These are phyloP conservation scores for Theretra japonica DNA, from an alignment of 2,888 invertebrate species.

Conservation along the genomic window DNA sequence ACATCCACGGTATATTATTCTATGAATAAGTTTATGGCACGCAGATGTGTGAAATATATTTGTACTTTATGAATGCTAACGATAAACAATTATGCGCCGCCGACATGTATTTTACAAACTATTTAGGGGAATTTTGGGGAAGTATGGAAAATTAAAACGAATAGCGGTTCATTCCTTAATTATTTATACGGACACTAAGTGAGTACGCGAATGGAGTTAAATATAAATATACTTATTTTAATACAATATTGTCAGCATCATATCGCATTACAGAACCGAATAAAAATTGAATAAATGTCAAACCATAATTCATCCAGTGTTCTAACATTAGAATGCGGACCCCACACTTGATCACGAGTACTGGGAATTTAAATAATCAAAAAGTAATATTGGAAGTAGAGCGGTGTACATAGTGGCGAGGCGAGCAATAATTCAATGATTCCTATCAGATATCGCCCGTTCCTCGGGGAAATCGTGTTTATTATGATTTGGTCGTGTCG, in stretches of 20 bases:
- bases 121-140: not conserved
- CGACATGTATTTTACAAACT: not conserved
- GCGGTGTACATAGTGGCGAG: slow-evolving; percentile 26
- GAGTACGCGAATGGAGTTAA: too few relatives aligned
- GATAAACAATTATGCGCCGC: slow-evolving; percentile 31
- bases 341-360: slow-evolving; percentile 35
- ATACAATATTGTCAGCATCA: too few relatives aligned
- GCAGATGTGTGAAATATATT: slow-evolving; percentile 52
- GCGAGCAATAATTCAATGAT: slow-evolving; percentile 59
- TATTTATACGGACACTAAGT: slow-evolving; percentile 16
- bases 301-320: not conserved
- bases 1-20: slow-evolving; percentile 74
- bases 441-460: slow-evolving; percentile 54
- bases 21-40: slow-evolving; percentile 74
- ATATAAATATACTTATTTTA: too few relatives aligned
- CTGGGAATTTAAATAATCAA: slow-evolving; percentile 25
- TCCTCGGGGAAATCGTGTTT: slow-evolving; percentile 66
- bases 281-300: slow-evolving; percentile 7
- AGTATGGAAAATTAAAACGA: not conserved
- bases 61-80: slow-evolving; percentile 41
- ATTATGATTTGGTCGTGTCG: slow-evolving; percentile 57
- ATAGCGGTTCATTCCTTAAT: not conserved
- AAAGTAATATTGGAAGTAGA: slow-evolving; percentile 27
- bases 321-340: slow-evolving; percentile 31
- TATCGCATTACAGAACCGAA: too few relatives aligned